Conservation (phyloP, 2,888 invertebrate genomes). For the Protonemura montana region DNA sequence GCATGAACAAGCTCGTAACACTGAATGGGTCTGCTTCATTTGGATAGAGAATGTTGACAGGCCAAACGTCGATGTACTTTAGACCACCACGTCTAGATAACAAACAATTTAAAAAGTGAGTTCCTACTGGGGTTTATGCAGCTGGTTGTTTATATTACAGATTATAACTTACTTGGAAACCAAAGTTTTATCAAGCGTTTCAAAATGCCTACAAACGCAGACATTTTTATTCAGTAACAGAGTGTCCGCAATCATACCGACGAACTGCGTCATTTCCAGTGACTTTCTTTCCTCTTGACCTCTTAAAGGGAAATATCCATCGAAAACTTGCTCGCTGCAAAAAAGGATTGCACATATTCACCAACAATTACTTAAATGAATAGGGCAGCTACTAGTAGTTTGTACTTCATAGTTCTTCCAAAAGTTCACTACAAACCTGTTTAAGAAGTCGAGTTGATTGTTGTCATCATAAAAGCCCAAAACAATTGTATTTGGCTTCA, state of each 20-base stretch:
- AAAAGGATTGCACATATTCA: neutral
- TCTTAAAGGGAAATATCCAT: constrained; percentile 65
- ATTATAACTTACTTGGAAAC: constrained; percentile 69
- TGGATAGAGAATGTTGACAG: constrained; percentile 87
- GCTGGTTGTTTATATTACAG: too few species aligned
- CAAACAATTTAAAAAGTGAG: too few species aligned
- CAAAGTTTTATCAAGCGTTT: constrained; percentile 79
- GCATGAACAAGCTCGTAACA: constrained; percentile 91
- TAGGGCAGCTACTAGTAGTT: too few species aligned
- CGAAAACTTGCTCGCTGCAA: constrained; percentile 49
- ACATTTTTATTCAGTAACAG: constrained; percentile 94
- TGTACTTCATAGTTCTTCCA: neutral
- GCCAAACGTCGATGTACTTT: constrained; percentile 96
- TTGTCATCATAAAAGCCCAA: constrained; percentile 90
- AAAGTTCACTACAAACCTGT: constrained; percentile 19
- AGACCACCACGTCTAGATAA: constrained; percentile 66
- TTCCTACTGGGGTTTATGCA: too few species aligned
- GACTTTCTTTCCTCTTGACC: constrained; percentile 57
- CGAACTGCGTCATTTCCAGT: constrained; percentile 68
- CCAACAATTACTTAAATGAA: neutral
- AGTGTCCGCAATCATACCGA: constrained; percentile 85
- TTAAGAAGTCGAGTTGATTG: constrained; percentile 72
- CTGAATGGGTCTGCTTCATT: constrained; percentile 83
- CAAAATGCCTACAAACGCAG: constrained; percentile 91
- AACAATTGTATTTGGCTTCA: constrained; percentile 98